Base-by-base conservation (phyloP, 2,797 vertebrate genomes). In the Propithecus deckenii region DNA sequence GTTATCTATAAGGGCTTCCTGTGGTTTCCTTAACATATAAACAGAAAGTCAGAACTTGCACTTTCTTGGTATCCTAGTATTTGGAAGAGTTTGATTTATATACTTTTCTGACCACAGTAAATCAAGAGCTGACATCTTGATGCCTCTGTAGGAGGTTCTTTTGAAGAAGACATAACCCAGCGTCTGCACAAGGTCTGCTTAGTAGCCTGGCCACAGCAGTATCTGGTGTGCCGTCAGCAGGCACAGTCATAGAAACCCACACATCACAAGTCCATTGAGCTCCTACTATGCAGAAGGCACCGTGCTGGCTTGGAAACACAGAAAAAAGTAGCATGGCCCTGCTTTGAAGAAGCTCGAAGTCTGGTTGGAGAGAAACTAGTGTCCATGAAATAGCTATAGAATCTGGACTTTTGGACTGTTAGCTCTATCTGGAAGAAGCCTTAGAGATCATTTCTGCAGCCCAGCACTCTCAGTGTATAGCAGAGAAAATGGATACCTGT, bases 11-110 rank as follows among this genome's bases (percentile, higher is more conserved):
- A 76, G 23, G 14, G 5, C 38, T 93, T 89, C 90, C 23, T 92
- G 91, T 83, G 59, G n/a, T 83, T 97, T 97, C 83, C 59, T 91
- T 96, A 63, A 55, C 91, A 85, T 78, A 67, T 72, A 96, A 95
- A 79, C 57, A 91, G 48, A 71, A 67, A 72, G 69, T 79, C 74
- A 91, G 74, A 95, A 86, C 67, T 78, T 94, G 23, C 13, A 30
- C 52, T 95, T 90, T 94, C 14, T 81, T 69, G n/a, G 48, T 76
- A 52, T 72, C 22, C 57, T 92, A 4, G 17, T 43, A 22, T 85
- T 85, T 43, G 81, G 55, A 59, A 81, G 78, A 81, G 76, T 90
- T 91, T 84, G 86, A 80, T 65, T 94, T 90, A 41, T 90, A 14
- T 28, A 72, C 65, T 72, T 94, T 96, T 72, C 1, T 67, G 72